Evolutionary conservation across 2,888 invertebrate species (phyloP), one percentile per base, ranked within the genome.

Genomic region (Amiota mariae): DNA sequence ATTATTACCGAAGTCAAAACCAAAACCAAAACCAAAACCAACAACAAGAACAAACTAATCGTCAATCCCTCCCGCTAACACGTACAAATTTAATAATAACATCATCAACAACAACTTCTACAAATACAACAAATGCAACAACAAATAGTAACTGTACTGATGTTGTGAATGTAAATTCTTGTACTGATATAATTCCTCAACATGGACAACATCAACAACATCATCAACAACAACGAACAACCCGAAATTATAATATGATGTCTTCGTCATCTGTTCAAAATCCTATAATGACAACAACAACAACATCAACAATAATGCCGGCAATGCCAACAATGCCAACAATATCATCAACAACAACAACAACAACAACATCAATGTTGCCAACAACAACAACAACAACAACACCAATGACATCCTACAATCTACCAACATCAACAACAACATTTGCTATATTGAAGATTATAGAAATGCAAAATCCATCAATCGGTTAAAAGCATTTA

Each of bases 151-250:
- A 87, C 85, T 82, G 84, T 88, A 87, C 89, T 89, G 88, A 88
- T 88, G 89, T 87, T 89, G 88, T 89, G 88, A 88, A 88, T 89
- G 85, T 89, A 86, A 89, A 87, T 88, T 88, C 89, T 89, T 89
- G 87, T 89, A 89, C 88, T 85, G 89, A 88, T 85, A 86, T 88
- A 87, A 89, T 89, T 89, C 85, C 88, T 85, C 85, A 86, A 80
- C 78, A 81, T 80, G 80, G 74, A 74, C 80, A 76, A 80, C n/a
- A n/a, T n/a, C n/a, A n/a, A n/a, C n/a, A n/a, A n/a, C n/a, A n/a
- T n/a, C 81, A 80, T 72, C 78, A 66, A 67, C 73, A 76, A 72
- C 80, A 67, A 74, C 68, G 18, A 47, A 70, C 74, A 20, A 57
- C 56, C 56, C 46, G 56, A 15, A 24, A 12, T 8, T 11, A 61